Percentiles rank a stretch among this genome's conserved stretches.
Conservation (phyloP, 37 sponge, comb jelly and placozoan genomes). For the Sycon ciliatum region DNA sequence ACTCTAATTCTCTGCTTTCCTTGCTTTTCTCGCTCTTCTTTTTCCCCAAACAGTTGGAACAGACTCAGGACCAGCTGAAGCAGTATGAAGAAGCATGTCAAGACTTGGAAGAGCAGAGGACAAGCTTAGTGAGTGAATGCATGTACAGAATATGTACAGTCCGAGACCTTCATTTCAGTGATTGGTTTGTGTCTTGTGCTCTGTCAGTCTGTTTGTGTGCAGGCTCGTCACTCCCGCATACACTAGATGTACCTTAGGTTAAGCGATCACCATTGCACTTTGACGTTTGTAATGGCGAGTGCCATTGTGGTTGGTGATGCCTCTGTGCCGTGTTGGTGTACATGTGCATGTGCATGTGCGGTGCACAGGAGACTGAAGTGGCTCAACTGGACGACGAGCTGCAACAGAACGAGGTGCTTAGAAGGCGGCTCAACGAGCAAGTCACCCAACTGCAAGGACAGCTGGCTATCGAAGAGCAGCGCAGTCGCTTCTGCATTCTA, state of each 20-base stretch:
- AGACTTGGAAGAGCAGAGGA: slow-evolving; percentile 33
- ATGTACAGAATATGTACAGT: neutral
- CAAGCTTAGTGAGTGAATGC: slow-evolving; percentile 38
- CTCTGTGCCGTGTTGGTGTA: no score
- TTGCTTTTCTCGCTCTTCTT: no score
- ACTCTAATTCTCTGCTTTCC: neutral
- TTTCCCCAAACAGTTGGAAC: slow-evolving; percentile 31
- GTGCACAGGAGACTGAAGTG: neutral
- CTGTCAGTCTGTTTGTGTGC: neutral
- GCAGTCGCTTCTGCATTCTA: slow-evolving; percentile 53
- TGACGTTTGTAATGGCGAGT: no score
- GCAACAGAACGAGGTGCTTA: slow-evolving; percentile 61
- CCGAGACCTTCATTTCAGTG: neutral
- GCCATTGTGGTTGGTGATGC: no score
- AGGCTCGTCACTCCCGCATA: neutral
- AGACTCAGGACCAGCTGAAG: slow-evolving; percentile 29
- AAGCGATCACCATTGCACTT: no score
- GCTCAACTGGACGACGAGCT: slow-evolving; percentile 35
- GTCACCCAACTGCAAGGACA: slow-evolving; percentile 79
- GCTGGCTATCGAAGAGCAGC: slow-evolving; percentile 71
- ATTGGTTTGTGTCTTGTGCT: neutral
- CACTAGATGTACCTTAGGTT: neutral
- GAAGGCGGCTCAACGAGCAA: slow-evolving; percentile 66
- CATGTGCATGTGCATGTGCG: no score
- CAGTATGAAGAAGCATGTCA: slow-evolving; percentile 54